phyloP scores from a whole-genome alignment of 2,113 vertebrate genomes.

The Pelusios castaneus region DNA sequence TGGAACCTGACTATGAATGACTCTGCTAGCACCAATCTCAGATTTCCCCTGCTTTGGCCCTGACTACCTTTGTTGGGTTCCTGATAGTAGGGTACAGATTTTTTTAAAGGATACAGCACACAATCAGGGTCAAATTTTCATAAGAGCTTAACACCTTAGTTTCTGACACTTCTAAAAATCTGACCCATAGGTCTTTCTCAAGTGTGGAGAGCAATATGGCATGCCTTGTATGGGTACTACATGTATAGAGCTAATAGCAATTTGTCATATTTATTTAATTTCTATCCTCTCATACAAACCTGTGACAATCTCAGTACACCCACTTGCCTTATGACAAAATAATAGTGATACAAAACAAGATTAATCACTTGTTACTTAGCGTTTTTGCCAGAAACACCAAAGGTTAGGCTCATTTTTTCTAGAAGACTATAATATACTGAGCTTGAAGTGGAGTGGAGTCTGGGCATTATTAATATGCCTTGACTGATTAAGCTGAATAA shows the following conservation, averaged over 20 bases:
- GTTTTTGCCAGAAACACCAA: neutral
- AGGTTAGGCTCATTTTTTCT: slow-evolving; percentile 1
- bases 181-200: neutral
- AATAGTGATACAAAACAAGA: neutral
- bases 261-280: neutral
- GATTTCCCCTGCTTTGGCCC: neutral
- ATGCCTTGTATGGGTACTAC: neutral
- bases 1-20: neutral
- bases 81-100: neutral
- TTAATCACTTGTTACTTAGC: neutral
- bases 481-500: neutral
- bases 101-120: neutral
- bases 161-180: neutral
- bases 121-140: neutral
- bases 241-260: neutral
- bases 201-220: neutral
- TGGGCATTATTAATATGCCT: neutral
- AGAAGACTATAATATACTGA: neutral
- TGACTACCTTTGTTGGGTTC: neutral
- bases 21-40: neutral
- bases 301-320: neutral
- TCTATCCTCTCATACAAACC: neutral
- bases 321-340: neutral
- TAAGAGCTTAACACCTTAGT: neutral
- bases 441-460: neutral